Conservation (phyloP, 2,888 invertebrate genomes). For the Noctua pronuba region DNA sequence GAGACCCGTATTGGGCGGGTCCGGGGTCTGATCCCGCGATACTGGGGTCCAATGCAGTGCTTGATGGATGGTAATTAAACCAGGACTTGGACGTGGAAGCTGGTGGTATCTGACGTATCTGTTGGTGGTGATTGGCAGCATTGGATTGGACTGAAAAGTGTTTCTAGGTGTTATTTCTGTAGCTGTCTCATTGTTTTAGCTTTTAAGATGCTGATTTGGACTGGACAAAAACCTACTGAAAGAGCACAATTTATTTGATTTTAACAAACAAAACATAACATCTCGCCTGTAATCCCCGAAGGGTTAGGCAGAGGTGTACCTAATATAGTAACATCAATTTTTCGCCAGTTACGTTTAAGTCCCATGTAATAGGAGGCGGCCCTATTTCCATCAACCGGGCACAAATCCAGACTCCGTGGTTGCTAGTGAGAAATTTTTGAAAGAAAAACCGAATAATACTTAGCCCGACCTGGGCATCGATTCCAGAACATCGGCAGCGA, state of each 20-base stretch:
- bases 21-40: constrained; percentile 69
- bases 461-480: no score
- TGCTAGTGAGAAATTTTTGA: no score
- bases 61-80: constrained; percentile 85
- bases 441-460: no score
- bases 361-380: no score
- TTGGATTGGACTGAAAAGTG: constrained; percentile 8
- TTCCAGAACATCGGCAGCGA: no score
- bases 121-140: constrained; percentile 35
- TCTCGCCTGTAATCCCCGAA: neutral
- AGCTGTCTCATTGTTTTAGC: neutral
- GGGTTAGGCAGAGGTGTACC: neutral
- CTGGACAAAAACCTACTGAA: neutral
- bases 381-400: no score
- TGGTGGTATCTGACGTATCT: constrained; percentile 60
- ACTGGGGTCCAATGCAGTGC: constrained; percentile 59
- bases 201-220: neutral
- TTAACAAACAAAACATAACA: neutral
- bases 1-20: constrained; percentile 70
- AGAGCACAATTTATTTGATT: neutral
- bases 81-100: constrained; percentile 69
- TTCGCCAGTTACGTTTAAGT: no score
- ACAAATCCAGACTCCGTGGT: no score
- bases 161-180: constrained; percentile 12
- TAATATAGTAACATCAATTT: no score